phyloP scores from a whole-genome alignment of 2,113 vertebrate species.

The Varanus salvator region DNA sequence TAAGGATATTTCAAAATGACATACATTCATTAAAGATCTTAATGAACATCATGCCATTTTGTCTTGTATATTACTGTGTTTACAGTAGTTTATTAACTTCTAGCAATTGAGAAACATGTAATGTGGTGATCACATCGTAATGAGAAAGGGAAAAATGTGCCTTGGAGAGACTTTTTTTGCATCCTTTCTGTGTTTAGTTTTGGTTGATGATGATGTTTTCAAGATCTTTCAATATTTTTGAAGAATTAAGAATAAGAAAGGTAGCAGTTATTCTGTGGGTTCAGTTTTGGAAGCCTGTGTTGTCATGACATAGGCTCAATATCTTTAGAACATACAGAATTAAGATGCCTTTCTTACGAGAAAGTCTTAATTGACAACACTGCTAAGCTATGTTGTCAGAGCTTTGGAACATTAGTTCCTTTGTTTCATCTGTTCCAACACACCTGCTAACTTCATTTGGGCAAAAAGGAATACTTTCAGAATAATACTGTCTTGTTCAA shows the following conservation, averaged over 20 bases:
- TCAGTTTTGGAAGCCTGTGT: not conserved
- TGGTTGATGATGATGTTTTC: not conserved
- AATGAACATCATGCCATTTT: not conserved
- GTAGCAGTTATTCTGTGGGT: not conserved
- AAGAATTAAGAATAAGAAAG: not conserved
- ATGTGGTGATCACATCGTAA: not conserved
- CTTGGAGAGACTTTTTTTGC: not conserved
- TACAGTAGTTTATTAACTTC: not conserved
- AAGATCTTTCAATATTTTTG: not conserved
- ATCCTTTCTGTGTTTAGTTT: not conserved
- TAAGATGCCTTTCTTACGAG: not conserved
- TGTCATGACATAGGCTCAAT: not conserved
- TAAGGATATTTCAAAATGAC: not conserved
- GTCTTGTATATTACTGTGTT: not conserved
- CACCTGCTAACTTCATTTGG: not conserved
- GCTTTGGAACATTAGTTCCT: constrained; percentile 6
- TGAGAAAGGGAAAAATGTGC: not conserved
- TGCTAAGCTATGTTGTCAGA: constrained; percentile 5
- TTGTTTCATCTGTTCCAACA: constrained; percentile 2
- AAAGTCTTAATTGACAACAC: not conserved
- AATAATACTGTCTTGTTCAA: not conserved
- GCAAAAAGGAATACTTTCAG: no score
- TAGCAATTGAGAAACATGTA: not conserved
- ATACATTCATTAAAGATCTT: not conserved
- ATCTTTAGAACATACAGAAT: not conserved